Evolutionary conservation across 2,888 invertebrate species (phyloP), one percentile per base, ranked within the genome.

Genomic region (Idaea aversata): DNA sequence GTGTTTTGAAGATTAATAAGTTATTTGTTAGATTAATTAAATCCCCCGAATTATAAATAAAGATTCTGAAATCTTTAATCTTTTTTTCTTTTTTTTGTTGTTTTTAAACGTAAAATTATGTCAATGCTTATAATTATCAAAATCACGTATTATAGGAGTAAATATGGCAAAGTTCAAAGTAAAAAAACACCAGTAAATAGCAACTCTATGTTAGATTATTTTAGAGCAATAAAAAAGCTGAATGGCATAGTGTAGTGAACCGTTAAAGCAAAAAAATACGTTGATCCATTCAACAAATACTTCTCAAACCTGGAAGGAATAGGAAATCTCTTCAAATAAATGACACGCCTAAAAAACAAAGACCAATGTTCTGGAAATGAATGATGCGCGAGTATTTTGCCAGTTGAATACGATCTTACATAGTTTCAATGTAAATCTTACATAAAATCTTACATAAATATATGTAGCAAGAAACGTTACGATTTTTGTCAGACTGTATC

Each of bases 351-450:
- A 77, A 76, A 81, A 80, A 76, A 78, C 77, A 77, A 81, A 79
- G 75, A 72, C 67, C 77, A 81, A 79, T 81, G 79, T 79, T 77
- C 76, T 72, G 75, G 75, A 81, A 80, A 72, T 80, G 80, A 82
- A 76, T 81, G 78, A 82, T 80, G 80, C 74, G 76, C 72, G 66
- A 69, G 76, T 74, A 77, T 81, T 82, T 76, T 77, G 73, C 75
- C 73, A 65, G 68, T 63, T 61, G 57, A 36, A 47, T 47, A 59
- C 25, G 16, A 59, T 16, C 10, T 69, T 65, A 72, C 63, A 68
- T 71, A 64, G 67, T 73, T 77, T 73, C 71, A 63, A 61, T 63
- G 35, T 63, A 60, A 13, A 5, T 47, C 13, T 6, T 0, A 7
- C 47, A 47, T 10, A 13, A 47, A 4, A 47, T 13, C 10, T 13